Base-by-base conservation (phyloP, 2,797 vertebrate genomes). In the Sebastes vulpes region DNA sequence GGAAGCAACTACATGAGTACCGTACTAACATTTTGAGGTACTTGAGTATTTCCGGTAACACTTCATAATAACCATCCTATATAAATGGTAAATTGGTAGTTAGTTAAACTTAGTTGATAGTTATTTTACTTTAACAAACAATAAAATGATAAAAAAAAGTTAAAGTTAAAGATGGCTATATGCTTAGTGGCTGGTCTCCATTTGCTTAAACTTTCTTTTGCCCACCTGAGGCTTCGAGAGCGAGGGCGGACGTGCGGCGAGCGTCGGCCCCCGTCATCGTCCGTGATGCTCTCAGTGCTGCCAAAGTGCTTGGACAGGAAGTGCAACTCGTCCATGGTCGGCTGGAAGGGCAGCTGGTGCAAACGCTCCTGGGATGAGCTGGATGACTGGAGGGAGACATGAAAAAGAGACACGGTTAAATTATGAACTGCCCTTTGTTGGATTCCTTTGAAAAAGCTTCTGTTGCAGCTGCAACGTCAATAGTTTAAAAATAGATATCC, bases 291-390 rank as follows among this genome's bases (percentile, higher is more conserved):
- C 90, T 98, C 98, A 0, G 97, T 98, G 95, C 98, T 98, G 89
- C 98, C 97, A 14, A 99, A 99, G 93, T 99, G 98, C 72, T 98
- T 98, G 90, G 98, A 98, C 54, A 99, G 96, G 92, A 98, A 99
- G 79, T 98, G 98, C 81, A 99, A 89, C 93, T 98, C 98, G 12
- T 99, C 98, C 96, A 98, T 92, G 3, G 98, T 98, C 38, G 98
- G 98, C 94, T 98, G 97, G 75, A 97, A 98, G 81, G 98, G 98
- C 81, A 99, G 95, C 96, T 99, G 98, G 93, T 99, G 98, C 82
- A 99, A 96, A 18, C 97, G 97, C 95, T 99, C 98, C 95, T 99
- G 98, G 75, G 96, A 97, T 1, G 96, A 97, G 86, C 94, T 95
- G 71, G 96, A 97, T 3, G 96, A 97, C 95, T 97, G 81, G 3